These are phyloP conservation scores for Choloepus hoffmanni DNA, from an alignment of 2,113 vertebrate species.

Conservation along the genomic window DNA sequence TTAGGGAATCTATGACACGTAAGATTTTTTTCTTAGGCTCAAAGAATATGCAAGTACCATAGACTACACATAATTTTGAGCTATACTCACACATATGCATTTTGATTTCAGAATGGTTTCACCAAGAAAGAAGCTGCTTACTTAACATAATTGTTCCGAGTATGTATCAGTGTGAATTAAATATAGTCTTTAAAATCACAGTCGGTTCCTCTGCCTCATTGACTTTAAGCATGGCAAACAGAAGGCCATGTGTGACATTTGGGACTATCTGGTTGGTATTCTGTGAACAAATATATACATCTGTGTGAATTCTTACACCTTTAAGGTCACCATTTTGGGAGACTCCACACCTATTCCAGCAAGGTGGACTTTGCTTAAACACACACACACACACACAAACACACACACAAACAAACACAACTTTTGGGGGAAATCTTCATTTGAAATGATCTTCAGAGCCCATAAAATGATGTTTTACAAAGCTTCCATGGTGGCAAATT, in stretches of 20 bases:
- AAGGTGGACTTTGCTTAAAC: not conserved
- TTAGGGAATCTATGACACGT: not conserved
- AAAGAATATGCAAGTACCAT: not conserved
- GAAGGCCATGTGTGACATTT: not conserved
- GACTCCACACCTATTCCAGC: not conserved
- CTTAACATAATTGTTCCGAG: not conserved
- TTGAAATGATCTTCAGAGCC: constrained; percentile 25
- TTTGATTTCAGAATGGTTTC: not conserved
- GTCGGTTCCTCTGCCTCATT: not conserved
- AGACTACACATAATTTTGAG: not conserved
- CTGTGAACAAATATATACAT: not conserved
- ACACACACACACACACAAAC: not conserved
- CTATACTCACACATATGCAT: not conserved
- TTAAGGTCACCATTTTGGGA: not conserved
- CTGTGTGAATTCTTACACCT: not conserved
- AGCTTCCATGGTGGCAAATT: not conserved
- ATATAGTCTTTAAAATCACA: not conserved
- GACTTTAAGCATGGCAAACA: not conserved
- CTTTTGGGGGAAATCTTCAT: not conserved
- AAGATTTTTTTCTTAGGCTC: not conserved
- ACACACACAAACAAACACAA: too few species aligned
- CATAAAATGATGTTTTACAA: not conserved
- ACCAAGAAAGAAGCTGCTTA: not conserved
- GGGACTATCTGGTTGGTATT: not conserved
- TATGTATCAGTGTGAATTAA: not conserved